These are phyloP conservation scores for Halictus ligatus DNA, from an alignment of 2,888 invertebrate genomes.

Conservation along the genomic window DNA sequence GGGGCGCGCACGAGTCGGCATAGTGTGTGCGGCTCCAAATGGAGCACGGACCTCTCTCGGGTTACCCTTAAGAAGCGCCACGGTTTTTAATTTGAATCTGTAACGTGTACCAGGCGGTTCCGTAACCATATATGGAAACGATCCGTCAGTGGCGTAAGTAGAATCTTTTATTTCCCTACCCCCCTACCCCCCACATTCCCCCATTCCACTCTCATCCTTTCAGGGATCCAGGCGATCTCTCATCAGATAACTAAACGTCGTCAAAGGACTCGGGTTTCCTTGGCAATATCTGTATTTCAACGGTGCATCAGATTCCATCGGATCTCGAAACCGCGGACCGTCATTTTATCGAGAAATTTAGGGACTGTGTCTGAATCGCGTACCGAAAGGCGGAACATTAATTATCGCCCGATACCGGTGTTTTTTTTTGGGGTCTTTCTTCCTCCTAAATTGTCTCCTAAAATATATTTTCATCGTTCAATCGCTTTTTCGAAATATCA, in stretches of 20 bases:
- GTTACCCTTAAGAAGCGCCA: constrained; percentile 76
- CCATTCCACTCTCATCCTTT: background rate
- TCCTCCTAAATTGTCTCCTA: too few species aligned
- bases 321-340: constrained; percentile 29
- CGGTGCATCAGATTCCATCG: constrained; percentile 56
- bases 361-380: background rate
- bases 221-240: constrained; percentile 4
- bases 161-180: constrained; percentile 35
- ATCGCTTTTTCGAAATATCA: too few species aligned
- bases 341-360: constrained; percentile 53
- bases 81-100: constrained; percentile 79
- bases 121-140: constrained; percentile 71
- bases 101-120: constrained; percentile 68
- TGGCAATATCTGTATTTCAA: constrained; percentile 33
- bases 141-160: constrained; percentile 63
- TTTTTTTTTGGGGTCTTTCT: too few species aligned
- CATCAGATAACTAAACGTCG: constrained; percentile 48
- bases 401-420: background rate
- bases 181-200: background rate
- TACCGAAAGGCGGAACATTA: constrained; percentile 9
- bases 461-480: too few species aligned
- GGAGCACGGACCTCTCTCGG: constrained; percentile 61
- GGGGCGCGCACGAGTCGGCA: constrained; percentile 49
- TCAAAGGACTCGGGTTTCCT: constrained; percentile 58
- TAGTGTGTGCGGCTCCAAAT: constrained; percentile 32